Percentiles rank a stretch among this genome's conserved stretches.
These are phyloP conservation scores for Habropoda laboriosa DNA, from an alignment of 1,140 invertebrate genomes.

Conservation along the genomic window DNA sequence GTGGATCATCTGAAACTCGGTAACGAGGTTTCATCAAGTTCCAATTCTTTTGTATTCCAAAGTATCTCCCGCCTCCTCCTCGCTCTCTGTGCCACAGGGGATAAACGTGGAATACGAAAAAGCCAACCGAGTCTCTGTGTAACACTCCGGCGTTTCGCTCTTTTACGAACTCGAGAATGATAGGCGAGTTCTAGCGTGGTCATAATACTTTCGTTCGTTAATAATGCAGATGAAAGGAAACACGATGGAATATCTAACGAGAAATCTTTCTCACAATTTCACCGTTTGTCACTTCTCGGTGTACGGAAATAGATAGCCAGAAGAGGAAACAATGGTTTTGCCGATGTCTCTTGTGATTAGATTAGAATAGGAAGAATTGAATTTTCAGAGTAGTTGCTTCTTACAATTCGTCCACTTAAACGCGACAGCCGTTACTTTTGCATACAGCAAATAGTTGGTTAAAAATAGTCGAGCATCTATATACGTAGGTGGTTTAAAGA, in stretches of 20 bases:
- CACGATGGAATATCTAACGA: not conserved
- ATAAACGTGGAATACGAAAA: not conserved
- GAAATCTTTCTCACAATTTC: not conserved
- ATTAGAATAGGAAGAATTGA: no score
- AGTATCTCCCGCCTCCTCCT: no score
- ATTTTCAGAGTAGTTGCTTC: no score
- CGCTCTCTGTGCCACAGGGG: no score
- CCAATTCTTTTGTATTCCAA: not conserved
- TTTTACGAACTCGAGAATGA: not conserved
- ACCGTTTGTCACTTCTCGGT: no score
- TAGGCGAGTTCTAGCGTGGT: not conserved
- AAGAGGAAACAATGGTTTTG: no score
- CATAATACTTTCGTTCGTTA: not conserved
- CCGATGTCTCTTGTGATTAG: no score
- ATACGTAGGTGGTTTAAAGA: not conserved
- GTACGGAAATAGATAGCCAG: no score
- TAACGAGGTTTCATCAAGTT: not conserved
- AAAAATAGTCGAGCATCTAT: not conserved
- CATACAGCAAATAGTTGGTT: no score
- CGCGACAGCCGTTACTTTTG: no score
- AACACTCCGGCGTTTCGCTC: not conserved
- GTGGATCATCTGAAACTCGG: not conserved
- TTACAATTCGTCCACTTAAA: no score
- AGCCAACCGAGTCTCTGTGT: not conserved
- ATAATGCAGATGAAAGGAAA: no score